These are phyloP conservation scores for Fragum fragum DNA, from an alignment of 2,888 invertebrate genomes.

Conservation along the genomic window DNA sequence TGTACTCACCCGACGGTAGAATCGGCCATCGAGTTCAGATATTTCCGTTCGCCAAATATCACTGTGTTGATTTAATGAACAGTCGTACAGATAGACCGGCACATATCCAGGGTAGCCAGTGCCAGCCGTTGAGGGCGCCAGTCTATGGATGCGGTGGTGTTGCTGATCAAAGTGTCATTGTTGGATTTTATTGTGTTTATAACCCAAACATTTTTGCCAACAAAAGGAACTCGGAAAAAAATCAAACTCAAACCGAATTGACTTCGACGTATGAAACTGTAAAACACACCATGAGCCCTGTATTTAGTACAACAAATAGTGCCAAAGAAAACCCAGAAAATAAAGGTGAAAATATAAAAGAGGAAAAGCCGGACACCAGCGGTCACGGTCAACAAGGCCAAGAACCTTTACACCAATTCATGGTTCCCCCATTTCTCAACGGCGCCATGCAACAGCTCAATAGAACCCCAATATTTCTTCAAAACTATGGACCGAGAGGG, in stretches of 20 bases:
- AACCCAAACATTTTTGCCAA: background rate
- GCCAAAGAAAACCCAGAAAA: background rate
- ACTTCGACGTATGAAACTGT: background rate
- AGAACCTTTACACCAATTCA: background rate
- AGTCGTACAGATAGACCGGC: background rate
- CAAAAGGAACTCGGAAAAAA: background rate
- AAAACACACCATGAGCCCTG: background rate
- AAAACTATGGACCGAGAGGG: background rate
- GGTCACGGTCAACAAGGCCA: background rate
- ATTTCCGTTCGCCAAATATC: constrained; percentile 10
- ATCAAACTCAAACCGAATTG: background rate
- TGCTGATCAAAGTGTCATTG: background rate
- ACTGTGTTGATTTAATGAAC: constrained; percentile 8
- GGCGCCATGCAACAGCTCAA: background rate
- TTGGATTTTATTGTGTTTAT: constrained; percentile 12
- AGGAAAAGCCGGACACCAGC: background rate
- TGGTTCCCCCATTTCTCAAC: constrained; percentile 13
- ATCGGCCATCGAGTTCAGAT: background rate
- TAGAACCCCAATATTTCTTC: background rate
- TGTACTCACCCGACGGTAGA: background rate
- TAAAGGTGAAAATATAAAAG: background rate
- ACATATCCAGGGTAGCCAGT: background rate
- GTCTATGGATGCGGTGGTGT: background rate
- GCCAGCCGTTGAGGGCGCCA: background rate
- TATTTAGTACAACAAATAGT: background rate